Evolutionary conservation across 2,113 vertebrate genomes (phyloP).

Genomic region (Ia io): DNA sequence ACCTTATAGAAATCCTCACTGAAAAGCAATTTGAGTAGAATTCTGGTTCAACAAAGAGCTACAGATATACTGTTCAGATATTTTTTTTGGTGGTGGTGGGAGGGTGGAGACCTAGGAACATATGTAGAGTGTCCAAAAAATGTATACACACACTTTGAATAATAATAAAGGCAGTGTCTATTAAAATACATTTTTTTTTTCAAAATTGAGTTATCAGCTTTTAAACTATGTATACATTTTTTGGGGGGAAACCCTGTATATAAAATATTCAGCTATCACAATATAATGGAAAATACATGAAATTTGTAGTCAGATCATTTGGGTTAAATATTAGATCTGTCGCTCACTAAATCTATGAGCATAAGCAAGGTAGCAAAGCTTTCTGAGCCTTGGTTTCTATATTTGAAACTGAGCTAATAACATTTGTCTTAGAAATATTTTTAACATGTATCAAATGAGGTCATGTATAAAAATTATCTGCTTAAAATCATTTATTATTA

Average conservation of each 20-base stretch:
- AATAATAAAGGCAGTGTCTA: too few relatives aligned
- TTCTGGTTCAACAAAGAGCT: slow-evolving; percentile 8
- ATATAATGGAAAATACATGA: slow-evolving; percentile 13
- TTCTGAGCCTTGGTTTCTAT: not conserved
- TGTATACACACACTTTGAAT: too few relatives aligned
- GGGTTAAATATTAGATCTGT: slow-evolving; percentile 12
- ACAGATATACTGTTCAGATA: not conserved
- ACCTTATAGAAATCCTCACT: not conserved
- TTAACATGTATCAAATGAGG: not conserved
- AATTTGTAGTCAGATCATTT: not conserved
- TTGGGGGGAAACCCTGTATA: too few relatives aligned
- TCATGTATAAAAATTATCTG: not conserved
- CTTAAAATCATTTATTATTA: not conserved
- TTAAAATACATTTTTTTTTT: too few relatives aligned
- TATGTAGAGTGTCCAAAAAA: not conserved
- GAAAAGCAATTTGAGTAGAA: slow-evolving; percentile 34
- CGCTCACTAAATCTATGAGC: not conserved
- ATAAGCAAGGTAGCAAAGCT: not conserved
- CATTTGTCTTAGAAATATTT: slow-evolving; percentile 24
- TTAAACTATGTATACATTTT: too few relatives aligned
- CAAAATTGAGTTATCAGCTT: too few relatives aligned
- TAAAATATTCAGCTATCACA: not conserved
- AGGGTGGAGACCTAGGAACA: not conserved
- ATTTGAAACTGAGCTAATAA: not conserved
- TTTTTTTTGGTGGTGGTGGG: not conserved